These are phyloP conservation scores for Trissonchulus latispiculum DNA, from an alignment of 2,888 invertebrate species.

Conservation along the genomic window DNA sequence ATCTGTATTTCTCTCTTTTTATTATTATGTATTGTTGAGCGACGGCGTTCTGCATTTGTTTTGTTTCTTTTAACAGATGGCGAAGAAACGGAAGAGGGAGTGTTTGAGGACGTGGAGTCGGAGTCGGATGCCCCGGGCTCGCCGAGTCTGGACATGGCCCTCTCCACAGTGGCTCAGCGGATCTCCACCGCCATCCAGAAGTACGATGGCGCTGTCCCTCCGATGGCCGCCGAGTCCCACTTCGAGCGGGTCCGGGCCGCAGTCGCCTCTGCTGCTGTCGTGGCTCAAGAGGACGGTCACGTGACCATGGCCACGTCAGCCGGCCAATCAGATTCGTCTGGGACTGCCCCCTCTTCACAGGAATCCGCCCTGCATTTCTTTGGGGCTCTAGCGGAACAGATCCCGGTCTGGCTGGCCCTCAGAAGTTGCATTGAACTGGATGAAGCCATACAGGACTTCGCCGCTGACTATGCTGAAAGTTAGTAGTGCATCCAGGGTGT, in stretches of 20 bases:
- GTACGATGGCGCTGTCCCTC: neutral
- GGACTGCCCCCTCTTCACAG: too few relatives aligned
- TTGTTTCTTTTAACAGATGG: too few relatives aligned
- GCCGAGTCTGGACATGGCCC: neutral
- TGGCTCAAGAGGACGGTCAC: too few relatives aligned
- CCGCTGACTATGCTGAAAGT: slow-evolving; percentile 79
- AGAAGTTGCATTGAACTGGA: slow-evolving; percentile 77
- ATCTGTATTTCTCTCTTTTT: too few relatives aligned
- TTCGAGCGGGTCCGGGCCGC: neutral
- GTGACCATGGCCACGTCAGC: neutral
- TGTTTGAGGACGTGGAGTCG: too few relatives aligned
- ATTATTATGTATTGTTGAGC: too few relatives aligned
- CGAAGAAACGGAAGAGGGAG: too few relatives aligned
- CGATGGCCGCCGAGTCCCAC: neutral
- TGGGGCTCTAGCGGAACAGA: neutral
- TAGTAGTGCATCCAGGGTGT: slow-evolving; percentile 38
- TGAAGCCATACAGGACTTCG: slow-evolving; percentile 78
- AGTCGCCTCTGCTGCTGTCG: neutral
- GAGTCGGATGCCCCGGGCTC: too few relatives aligned
- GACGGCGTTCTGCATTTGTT: too few relatives aligned
- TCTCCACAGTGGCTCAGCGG: neutral
- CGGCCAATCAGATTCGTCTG: too few relatives aligned
- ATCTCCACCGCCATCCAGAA: neutral
- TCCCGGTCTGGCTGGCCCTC: slow-evolving; percentile 11
- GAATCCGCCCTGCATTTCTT: neutral